Conservation (phyloP, 2,797 vertebrate species). For the Heteromormyrus szaboi region DNA sequence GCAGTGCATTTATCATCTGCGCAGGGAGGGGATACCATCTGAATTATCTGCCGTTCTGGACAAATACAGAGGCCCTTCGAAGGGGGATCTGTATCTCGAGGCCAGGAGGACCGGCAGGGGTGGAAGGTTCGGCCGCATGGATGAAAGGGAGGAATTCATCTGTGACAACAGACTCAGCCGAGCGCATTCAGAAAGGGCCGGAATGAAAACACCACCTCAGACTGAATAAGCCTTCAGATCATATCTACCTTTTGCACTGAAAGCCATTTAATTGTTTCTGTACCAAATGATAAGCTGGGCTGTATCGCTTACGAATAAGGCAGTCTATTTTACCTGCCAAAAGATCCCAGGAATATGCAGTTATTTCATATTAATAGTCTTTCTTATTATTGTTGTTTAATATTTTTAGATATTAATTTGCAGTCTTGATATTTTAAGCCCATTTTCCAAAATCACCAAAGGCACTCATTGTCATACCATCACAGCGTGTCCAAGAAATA, state of each 20-base stretch:
- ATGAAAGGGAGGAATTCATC: background rate
- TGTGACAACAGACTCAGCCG: background rate
- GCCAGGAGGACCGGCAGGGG: background rate
- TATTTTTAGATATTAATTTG: constrained; percentile 12
- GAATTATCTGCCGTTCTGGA: background rate
- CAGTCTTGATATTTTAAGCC: background rate
- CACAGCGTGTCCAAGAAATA: background rate
- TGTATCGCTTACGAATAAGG: background rate
- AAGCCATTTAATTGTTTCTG: background rate
- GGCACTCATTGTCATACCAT: background rate
- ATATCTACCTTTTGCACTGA: background rate
- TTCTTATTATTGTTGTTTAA: background rate
- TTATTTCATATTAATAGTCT: background rate
- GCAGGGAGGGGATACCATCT: background rate
- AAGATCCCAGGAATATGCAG: background rate
- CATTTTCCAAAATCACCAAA: background rate
- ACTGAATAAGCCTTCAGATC: background rate
- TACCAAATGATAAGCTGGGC: background rate
- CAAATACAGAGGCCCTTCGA: background rate
- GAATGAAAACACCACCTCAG: background rate
- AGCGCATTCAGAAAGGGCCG: background rate
- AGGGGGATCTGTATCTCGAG: background rate
- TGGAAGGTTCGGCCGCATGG: background rate
- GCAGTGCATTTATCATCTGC: background rate
- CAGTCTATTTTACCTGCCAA: background rate